Evolutionary conservation across 92 coral and sea anemone genomes (phyloP).

Genomic region (Blastomussa wellsi): DNA sequence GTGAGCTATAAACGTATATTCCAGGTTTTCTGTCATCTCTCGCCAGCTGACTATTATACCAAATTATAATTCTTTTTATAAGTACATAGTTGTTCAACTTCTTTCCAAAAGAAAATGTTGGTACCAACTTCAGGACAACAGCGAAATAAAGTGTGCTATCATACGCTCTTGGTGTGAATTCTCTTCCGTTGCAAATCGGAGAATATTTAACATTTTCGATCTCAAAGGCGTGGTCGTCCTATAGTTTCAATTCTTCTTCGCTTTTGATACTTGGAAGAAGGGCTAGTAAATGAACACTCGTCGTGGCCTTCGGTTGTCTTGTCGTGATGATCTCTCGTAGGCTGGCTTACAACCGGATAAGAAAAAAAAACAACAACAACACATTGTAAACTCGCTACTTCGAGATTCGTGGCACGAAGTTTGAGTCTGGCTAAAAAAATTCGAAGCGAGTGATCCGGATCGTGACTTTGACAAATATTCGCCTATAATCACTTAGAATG

Average conservation of each 20-base stretch:
- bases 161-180: background rate
- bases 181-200: background rate
- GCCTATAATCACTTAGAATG: background rate
- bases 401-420: background rate
- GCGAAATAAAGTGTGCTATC: background rate
- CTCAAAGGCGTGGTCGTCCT: no score
- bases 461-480: background rate
- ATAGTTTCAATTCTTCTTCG: no score
- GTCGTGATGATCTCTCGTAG: no score
- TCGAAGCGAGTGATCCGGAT: background rate
- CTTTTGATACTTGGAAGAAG: no score
- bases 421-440: background rate
- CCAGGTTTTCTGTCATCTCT: background rate
- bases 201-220: background rate
- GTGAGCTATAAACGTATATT: no score
- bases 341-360: no score
- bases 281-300: no score
- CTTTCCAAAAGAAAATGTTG: background rate
- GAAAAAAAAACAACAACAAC: no score
- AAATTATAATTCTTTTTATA: background rate
- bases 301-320: no score
- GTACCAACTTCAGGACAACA: background rate
- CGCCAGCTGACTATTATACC: background rate
- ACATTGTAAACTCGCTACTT: background rate
- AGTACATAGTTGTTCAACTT: background rate